A percentile compares a stretch with the other conserved stretches of the same genome.
phyloP scores from a whole-genome alignment of 30 jellyfish, hydroid and myxozoan genomes.

The Hydractinia echinata region DNA sequence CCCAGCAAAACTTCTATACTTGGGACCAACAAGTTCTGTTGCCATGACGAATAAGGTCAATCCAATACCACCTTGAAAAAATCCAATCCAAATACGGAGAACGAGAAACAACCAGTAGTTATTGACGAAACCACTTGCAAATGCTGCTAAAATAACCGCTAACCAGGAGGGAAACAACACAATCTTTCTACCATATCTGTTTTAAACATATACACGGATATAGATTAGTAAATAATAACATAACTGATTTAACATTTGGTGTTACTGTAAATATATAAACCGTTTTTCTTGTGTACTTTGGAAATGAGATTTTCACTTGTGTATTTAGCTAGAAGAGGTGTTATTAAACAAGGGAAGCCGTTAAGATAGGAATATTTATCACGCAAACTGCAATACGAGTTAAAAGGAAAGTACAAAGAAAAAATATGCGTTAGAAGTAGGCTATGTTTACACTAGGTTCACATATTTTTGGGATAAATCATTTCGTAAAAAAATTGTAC shows the following conservation, averaged over 20 bases:
- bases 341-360: no score
- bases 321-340: no score
- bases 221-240: neutral
- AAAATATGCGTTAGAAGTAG: no score
- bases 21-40: slow-evolving; percentile 89
- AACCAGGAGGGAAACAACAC: slow-evolving; percentile 78
- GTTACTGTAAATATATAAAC: neutral
- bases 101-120: slow-evolving; percentile 71
- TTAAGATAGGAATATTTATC: no score
- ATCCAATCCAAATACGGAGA: slow-evolving; percentile 66
- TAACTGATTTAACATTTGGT: neutral
- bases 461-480: no score
- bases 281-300: neutral
- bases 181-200: slow-evolving; percentile 76
- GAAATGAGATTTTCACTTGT: neutral
- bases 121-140: slow-evolving; percentile 56
- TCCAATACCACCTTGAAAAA: slow-evolving; percentile 93
- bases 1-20: slow-evolving; percentile 71
- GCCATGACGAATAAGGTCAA: slow-evolving; percentile 81
- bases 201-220: neutral
- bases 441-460: no score
- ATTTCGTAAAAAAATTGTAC: no score
- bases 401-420: no score
- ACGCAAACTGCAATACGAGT: no score
- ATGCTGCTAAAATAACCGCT: slow-evolving; percentile 55